These are phyloP conservation scores for Steromphala cineraria DNA, from an alignment of 2,888 invertebrate species.

Conservation along the genomic window DNA sequence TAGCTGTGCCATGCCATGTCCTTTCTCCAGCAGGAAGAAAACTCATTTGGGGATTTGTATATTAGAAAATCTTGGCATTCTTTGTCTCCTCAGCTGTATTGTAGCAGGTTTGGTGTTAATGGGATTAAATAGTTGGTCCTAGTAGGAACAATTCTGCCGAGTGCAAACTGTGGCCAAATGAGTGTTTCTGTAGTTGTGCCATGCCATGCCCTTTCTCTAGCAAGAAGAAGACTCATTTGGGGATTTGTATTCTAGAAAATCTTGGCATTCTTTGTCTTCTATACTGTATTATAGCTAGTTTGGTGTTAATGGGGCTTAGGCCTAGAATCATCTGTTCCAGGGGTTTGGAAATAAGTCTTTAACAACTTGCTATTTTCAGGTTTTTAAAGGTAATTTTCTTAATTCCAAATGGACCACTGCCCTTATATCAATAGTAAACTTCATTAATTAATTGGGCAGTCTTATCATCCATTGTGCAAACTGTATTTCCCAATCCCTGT, in stretches of 20 bases:
- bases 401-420: too few relatives aligned
- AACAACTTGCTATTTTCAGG: too few relatives aligned
- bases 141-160: too few relatives aligned
- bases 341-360: too few relatives aligned
- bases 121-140: neutral
- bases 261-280: neutral
- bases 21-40: neutral
- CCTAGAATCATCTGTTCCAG: too few relatives aligned
- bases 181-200: neutral
- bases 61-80: neutral
- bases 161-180: neutral
- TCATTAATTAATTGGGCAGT: too few relatives aligned
- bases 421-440: too few relatives aligned
- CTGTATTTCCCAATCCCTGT: too few relatives aligned
- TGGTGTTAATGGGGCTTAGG: too few relatives aligned
- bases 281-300: neutral
- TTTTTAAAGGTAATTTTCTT: too few relatives aligned
- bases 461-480: too few relatives aligned
- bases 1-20: neutral
- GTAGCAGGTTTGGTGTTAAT: neutral
- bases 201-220: neutral
- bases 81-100: neutral
- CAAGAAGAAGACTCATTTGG: neutral
- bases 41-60: neutral
- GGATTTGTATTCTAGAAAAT: neutral